Evolutionary conservation across 92 coral and sea anemone genomes (phyloP).

Genomic region (Porites lobata): DNA sequence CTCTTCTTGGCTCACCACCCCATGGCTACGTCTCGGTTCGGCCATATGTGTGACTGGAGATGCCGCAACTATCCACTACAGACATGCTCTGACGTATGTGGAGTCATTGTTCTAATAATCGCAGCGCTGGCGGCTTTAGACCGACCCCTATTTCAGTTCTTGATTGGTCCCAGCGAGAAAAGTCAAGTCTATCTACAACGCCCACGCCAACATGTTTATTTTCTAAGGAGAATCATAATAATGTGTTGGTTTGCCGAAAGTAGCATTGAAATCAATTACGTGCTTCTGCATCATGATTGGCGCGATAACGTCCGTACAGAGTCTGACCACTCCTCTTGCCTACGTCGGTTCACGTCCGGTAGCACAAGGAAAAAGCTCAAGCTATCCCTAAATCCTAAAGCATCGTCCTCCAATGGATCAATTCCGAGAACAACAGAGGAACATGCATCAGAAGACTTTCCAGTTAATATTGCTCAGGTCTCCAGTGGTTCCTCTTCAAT

Average conservation of each 20-base stretch:
- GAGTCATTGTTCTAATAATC: conserved; percentile 31
- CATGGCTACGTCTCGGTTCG: conserved; percentile 26
- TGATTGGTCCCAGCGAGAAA: conserved; percentile 42
- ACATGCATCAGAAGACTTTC: too few relatives aligned
- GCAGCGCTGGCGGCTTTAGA: conserved; percentile 57
- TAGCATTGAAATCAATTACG: conserved; percentile 26
- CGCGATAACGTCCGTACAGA: conserved; percentile 17
- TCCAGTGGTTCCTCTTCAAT: too few relatives aligned
- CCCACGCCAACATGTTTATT: conserved; percentile 39
- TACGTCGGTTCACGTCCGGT: not conserved
- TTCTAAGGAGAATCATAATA: conserved; percentile 15
- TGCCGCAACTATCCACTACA: conserved; percentile 56
- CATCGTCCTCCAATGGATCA: too few relatives aligned
- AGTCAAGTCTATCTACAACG: conserved; percentile 30
- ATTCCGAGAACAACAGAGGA: not conserved
- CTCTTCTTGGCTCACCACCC: conserved; percentile 42
- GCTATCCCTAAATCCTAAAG: not conserved
- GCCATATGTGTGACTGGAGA: conserved; percentile 49
- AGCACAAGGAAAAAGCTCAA: not conserved
- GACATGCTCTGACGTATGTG: conserved; percentile 44
- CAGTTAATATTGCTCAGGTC: too few relatives aligned
- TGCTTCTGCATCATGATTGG: conserved; percentile 30
- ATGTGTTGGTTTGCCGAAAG: conserved; percentile 58
- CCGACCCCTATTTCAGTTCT: conserved; percentile 19
- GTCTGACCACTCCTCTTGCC: conserved; percentile 35